Base-by-base conservation (phyloP, 2,797 vertebrate species). In the Chelmon rostratus region DNA sequence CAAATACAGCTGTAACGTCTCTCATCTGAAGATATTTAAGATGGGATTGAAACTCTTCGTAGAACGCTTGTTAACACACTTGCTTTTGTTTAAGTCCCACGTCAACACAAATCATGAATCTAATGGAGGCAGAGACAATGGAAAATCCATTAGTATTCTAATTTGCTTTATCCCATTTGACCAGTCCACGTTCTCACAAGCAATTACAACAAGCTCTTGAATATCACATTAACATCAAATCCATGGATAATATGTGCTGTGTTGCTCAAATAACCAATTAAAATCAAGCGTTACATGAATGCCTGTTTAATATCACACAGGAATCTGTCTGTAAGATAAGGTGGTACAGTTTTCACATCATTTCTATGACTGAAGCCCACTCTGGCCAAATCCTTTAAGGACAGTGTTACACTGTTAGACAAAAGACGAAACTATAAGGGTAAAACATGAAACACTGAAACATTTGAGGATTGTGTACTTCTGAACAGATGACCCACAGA, bases 191-290 rank as follows among this genome's bases (percentile, higher is more conserved):
- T 66, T 71, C 50, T 74, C 63, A 37, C 19, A 76, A 47, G 37
- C 38, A 82, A 46, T 73, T 80, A 53, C 37, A 71, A 73, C 15
- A 50, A 79, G 23, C 28, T 75, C 64, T 44, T 40, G 49, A 52
- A 79, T 28, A 61, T 73, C 69, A 79, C 11, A 40, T 37, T 70
- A 44, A 74, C 15, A 61, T 71, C 44, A 76, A 54, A 79, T 64
- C 50, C 38, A 77, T 53, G 53, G 49, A 78, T 75, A 67, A 65
- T 53, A 79, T 62, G 49, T 33, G 23, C 21, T 33, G 15, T 47
- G 25, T 52, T 76, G 65, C 16, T 59, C 8, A 65, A 65, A 68
- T 54, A 81, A 68, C 54, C 63, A 78, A 85, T 80, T 85, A 66
- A 87, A 88, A 77, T 12, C 5, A 73, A 64, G 42, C 25, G 8